Evolutionary conservation across 2,888 invertebrate species (phyloP), one percentile per base, ranked within the genome.

Genomic region (Caenorhabditis drosophilae): DNA sequence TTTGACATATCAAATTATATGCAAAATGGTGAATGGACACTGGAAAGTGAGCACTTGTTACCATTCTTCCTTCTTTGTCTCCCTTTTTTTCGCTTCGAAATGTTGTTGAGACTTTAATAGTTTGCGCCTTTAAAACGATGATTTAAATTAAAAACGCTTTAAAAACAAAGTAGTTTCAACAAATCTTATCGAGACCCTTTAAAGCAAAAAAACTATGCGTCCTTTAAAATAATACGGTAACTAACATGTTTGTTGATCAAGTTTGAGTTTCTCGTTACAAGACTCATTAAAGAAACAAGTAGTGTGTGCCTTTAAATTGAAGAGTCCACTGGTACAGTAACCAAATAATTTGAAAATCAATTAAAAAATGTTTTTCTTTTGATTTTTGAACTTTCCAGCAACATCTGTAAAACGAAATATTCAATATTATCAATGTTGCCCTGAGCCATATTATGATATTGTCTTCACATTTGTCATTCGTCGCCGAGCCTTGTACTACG

Each of bases 401-500:
- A 73, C 75, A 0, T 34, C 35, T 11, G 68, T 66, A 0, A 51
- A 60, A n/a, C 27, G 68, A 16, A 70, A 73, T 38, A 71, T 66
- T 15, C 71, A 75, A 42, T 71, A 46, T 27, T 76, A 77, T 50
- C 68, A 66, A 35, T 77, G 77, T 42, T 76, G 76, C 54, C 73
- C 71, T 2, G 76, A 75, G 40, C 76, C 76, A 0, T 77, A 77
- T 55, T 75, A 76, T 36, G 76, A 76, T 31, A 26, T 77, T 1
- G 70, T 74, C n/a, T 78, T 77, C 62, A 70, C 75, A 11, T 71
- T 97, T 84, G 91, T 92, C 85, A 94, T 97, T 85, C 89, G 94
- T 81, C 89, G 97, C 84, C 90, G 96, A 84, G 95, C 96, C 64
- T 89, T 97, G 79, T 97, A 96, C 89, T 97, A 97, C 88, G 95